Conservation (phyloP, 92 coral and sea anemone species). For the Metridium senile region DNA sequence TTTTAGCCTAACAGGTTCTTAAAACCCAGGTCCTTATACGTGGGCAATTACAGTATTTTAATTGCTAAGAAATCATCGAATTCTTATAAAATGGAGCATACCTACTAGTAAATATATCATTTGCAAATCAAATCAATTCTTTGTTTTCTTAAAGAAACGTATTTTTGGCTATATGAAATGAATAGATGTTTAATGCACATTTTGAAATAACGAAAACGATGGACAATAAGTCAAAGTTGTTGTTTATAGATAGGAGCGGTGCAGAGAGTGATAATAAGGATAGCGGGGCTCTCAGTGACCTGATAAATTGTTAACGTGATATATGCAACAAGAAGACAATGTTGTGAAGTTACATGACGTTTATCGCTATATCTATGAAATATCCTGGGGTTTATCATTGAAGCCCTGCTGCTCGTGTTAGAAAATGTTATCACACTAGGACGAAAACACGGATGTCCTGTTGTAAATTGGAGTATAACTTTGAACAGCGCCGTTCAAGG, state of each 20-base stretch:
- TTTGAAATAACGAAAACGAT: neutral
- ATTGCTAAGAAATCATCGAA: no score
- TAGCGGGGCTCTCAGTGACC: neutral
- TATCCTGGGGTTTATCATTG: neutral
- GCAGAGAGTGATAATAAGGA: neutral
- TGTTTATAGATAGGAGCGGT: slow-evolving; percentile 11
- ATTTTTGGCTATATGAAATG: no score
- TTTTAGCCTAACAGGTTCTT: no score
- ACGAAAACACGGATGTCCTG: neutral
- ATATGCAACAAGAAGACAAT: slow-evolving; percentile 1
- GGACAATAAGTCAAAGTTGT: neutral
- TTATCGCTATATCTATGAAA: neutral
- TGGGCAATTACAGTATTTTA: no score
- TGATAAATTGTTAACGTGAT: neutral
- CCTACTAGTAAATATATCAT: no score
- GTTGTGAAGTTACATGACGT: slow-evolving; percentile 6
- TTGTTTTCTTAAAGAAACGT: neutral
- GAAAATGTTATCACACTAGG: neutral
- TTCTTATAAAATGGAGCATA: no score
- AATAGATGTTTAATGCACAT: neutral
- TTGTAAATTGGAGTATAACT: neutral
- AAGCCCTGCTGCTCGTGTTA: neutral
- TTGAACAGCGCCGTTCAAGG: no score
- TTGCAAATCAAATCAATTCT: neutral
- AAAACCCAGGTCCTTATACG: no score